Conservation (phyloP, 2,113 vertebrate species). For the Hypocryptadius cinnamomeus region DNA sequence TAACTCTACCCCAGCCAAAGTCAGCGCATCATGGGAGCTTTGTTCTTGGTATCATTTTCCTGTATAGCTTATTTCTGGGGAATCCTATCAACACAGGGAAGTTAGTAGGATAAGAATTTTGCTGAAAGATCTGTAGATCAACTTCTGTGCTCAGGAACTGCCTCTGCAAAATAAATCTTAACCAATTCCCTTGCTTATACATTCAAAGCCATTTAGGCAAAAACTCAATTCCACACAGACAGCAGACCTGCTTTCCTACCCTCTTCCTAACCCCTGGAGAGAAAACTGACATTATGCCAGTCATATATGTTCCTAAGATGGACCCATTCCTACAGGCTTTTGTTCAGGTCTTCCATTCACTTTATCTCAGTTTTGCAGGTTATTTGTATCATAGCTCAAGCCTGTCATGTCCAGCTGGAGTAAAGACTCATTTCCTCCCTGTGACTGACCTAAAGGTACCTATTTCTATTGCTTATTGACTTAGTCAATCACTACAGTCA, state of each 20-base stretch:
- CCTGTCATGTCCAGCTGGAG: background rate
- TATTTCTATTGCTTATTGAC: background rate
- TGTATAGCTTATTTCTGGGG: background rate
- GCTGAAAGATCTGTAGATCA: background rate
- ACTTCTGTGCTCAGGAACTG: background rate
- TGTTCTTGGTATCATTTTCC: background rate
- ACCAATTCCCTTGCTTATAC: background rate
- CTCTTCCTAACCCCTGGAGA: background rate
- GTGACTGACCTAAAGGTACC: background rate
- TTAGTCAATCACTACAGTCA: background rate
- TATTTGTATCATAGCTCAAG: background rate
- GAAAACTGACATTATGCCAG: background rate
- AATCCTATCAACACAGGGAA: background rate
- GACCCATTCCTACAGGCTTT: background rate
- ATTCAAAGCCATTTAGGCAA: background rate
- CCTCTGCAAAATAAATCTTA: background rate
- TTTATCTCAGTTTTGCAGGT: background rate
- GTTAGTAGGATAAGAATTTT: background rate
- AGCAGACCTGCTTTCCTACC: background rate
- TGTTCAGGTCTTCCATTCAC: background rate
- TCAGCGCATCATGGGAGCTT: background rate
- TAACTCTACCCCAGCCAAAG: background rate
- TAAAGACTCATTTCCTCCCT: background rate
- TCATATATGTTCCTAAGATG: background rate
- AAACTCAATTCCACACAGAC: background rate